Conservation (phyloP, 1,140 invertebrate species). For the Hyles vespertilio region DNA sequence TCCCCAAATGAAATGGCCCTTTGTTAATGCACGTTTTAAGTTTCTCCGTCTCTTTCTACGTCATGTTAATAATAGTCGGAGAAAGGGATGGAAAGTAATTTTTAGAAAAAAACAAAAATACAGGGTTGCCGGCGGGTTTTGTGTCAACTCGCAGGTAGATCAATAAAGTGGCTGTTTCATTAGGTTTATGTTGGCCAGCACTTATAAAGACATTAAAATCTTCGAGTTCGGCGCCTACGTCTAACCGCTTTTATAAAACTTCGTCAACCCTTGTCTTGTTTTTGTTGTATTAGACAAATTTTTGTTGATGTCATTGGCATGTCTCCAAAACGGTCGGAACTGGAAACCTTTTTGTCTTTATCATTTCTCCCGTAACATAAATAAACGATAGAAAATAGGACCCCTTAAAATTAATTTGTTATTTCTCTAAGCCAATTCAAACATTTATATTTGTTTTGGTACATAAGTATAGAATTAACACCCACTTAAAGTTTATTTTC, state of each 20-base stretch:
- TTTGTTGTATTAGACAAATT: constrained; percentile 26
- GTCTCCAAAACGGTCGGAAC: background rate
- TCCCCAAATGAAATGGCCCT: constrained; percentile 66
- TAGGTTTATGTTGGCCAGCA: constrained; percentile 64
- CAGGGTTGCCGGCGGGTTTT: constrained; percentile 57
- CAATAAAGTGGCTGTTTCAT: constrained; percentile 72
- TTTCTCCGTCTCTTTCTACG: constrained; percentile 31
- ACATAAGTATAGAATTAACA: no score
- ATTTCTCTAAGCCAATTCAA: no score
- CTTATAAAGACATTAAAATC: constrained; percentile 74
- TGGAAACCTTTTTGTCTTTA: no score
- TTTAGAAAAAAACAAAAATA: constrained; percentile 68
- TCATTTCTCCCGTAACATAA: no score
- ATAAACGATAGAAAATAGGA: no score
- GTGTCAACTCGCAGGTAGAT: constrained; percentile 71
- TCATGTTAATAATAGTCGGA: constrained; percentile 7
- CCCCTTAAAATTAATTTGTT: no score
- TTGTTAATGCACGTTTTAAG: constrained; percentile 49
- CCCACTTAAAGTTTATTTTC: no score
- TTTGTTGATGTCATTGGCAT: constrained; percentile 3
- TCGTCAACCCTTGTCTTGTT: constrained; percentile 19
- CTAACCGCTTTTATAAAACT: constrained; percentile 10
- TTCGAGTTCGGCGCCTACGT: constrained; percentile 35
- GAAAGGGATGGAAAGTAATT: constrained; percentile 55
- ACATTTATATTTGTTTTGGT: no score